These are phyloP conservation scores for Amaurobius ferox DNA, from an alignment of 2,888 invertebrate species.

Conservation along the genomic window DNA sequence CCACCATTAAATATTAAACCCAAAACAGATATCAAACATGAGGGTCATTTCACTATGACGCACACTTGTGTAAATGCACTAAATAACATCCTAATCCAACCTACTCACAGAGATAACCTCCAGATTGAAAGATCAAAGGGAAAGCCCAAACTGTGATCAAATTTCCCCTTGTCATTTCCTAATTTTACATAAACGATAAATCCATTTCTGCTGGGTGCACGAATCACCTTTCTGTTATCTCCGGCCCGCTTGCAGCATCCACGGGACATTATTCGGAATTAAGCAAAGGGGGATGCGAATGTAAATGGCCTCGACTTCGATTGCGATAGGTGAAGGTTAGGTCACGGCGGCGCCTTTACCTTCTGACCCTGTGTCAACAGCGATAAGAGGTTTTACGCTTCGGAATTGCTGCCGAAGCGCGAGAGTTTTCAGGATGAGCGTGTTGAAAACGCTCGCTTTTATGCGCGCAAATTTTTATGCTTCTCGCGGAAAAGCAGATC, in stretches of 20 bases:
- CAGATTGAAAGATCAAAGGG: no score
- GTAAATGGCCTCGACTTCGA: slow-evolving; percentile 35
- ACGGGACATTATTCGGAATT: slow-evolving; percentile 67
- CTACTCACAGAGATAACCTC: no score
- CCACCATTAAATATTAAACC: no score
- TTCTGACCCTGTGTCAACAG: slow-evolving; percentile 67
- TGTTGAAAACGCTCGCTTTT: background rate
- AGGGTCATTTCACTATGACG: no score
- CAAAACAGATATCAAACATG: no score
- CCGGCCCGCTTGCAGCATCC: background rate
- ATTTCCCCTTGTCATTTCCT: background rate
- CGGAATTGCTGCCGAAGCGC: background rate
- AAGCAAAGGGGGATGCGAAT: slow-evolving; percentile 51
- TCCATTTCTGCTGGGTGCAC: background rate
- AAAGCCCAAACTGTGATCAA: no score
- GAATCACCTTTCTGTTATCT: slow-evolving; percentile 23
- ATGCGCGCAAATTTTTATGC: slow-evolving; percentile 6
- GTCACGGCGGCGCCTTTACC: slow-evolving; percentile 22
- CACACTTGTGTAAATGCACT: no score
- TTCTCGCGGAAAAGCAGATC: background rate
- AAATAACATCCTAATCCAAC: no score
- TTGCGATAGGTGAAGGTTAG: slow-evolving; percentile 7
- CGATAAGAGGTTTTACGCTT: slow-evolving; percentile 55
- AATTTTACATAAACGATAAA: background rate
- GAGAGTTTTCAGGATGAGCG: background rate